Evolutionary conservation across 1,140 invertebrate genomes (phyloP).

Genomic region (Drosophila sturtevanti): DNA sequence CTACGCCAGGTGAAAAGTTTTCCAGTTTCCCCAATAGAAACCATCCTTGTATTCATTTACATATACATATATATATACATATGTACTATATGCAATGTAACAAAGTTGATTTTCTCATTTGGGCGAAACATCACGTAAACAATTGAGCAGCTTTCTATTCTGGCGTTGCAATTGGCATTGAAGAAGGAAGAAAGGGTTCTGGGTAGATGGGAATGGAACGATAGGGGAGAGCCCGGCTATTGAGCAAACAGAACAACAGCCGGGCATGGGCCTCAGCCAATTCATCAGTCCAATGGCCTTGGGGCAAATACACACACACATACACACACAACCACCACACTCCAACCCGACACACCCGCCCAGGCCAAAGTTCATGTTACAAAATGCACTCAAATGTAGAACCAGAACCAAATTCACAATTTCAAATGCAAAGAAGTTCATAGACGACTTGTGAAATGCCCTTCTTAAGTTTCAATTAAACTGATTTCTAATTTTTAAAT

Average conservation of each 20-base stretch:
- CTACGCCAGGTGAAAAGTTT: conserved; percentile 58
- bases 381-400: conserved; percentile 61
- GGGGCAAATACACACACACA: conserved; percentile 15
- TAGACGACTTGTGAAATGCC: not conserved
- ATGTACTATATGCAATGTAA: conserved; percentile 66
- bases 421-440: not conserved
- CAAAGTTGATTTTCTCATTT: conserved; percentile 65
- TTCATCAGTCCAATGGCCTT: conserved; percentile 40
- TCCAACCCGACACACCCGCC: conserved; percentile 15
- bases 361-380: conserved; percentile 53
- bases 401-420: not conserved
- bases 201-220: too few relatives aligned
- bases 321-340: too few relatives aligned
- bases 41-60: too few relatives aligned
- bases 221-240: conserved; percentile 9
- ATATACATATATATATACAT: not conserved
- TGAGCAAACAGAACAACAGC: conserved; percentile 35
- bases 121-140: conserved; percentile 76
- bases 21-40: conserved; percentile 6
- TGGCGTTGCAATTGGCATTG: conserved; percentile 7
- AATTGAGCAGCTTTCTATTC: conserved; percentile 66
- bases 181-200: not conserved
- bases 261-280: conserved; percentile 51
- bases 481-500: too few relatives aligned
- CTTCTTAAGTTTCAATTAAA: not conserved